Base-by-base conservation (phyloP, 2,797 vertebrate genomes). In the Synaphobranchus kaupii region DNA sequence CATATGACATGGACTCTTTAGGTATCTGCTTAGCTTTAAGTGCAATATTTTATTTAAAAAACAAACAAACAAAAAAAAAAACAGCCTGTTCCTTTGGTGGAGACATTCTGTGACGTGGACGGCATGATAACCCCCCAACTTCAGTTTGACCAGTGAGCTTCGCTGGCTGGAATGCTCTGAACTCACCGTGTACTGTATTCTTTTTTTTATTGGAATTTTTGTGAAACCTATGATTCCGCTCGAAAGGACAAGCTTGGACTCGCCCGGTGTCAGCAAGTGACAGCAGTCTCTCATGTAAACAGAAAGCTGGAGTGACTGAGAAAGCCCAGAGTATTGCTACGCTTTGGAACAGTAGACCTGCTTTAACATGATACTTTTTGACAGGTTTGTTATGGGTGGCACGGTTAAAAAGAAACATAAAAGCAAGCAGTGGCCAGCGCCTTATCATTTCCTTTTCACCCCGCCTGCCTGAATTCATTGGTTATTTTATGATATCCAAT, bases 11-110 rank as follows among this genome's bases (percentile, higher is more conserved):
- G 88, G 25, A 91, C 20, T 91, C 88, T 92, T 84, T 86, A 92
- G 92, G 93, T 93, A 87, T 93, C 94, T 94, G 91, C 91, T 93
- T 94, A 93, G 94, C 94, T 95, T 92, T 90, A 94, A 96, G 95
- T 96, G 96, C 96, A 96, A 96, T 96, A 96, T 95, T 95, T 94
- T 93, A 92, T 54, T 68, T 76, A 17, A 94, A 93, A 93, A 91
- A 39, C 34, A 68, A 78, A 78, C 73, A 44, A 78, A 47, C 60
- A 66, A 20, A 22, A 25, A 17, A 28, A 28, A 8, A 71, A 71
- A 17, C 17, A 68, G 15, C 31, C 34, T 39, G 28, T 44, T 44
- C 34, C 15, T 76, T 76, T 22, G 25, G 66, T 22, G 31, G 68
- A 73, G 15, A 47, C 25, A 50, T 54, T 85, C 47, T 80, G 68